Evolutionary conservation across 2,113 vertebrate species (phyloP), one percentile per base, ranked within the genome.

Genomic region (Emberiza fucata): DNA sequence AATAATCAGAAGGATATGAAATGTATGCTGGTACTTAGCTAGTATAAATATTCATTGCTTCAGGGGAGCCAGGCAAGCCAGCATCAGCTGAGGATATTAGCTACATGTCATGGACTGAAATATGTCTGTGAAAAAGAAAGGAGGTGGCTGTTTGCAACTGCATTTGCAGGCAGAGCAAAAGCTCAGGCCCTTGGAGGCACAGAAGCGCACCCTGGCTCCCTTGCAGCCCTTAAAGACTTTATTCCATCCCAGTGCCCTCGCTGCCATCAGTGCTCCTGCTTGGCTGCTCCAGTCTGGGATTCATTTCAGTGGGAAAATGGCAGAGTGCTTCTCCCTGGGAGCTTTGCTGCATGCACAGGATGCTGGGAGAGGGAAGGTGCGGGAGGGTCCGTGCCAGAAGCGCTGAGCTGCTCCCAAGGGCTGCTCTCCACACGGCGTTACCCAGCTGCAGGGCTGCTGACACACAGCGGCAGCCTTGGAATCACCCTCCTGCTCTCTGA

Each of bases 31-130:
- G 19, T 79, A 81, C 73, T 86, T 86, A 92, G 64, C 65, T 72
- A 51, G 40, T 51, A 68, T 81, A 94, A 94, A 91, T 91, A 93
- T 85, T 95, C 57, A 56, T 91, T 85, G 78, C 78, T 97, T 82
- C 69, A 64, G 87, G 92, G 92, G 24, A 91, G 77, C 22, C 47
- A 92, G 80, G 72, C 72, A 71, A 92, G 68, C 77, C 6, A 6
- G 11, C 44, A 39, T 84, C 77, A 84, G 64, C 72, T 54, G 73
- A 88, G 39, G 65, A 78, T 91, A 86, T 91, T 86, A 88, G 81
- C 69, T 75, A 29, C 10, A 2, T 91, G 61, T 93, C 90, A 90
- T 5, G 20, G 68, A 56, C 57, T 64, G 92, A 84, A 78, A 76
- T 89, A 89, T 66, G 78, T 86, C 53, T 28, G 14, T 64, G 47